Evolutionary conservation across 2,113 vertebrate genomes (phyloP), one percentile per base, ranked within the genome.

Genomic region (Mesitornis unicolor): DNA sequence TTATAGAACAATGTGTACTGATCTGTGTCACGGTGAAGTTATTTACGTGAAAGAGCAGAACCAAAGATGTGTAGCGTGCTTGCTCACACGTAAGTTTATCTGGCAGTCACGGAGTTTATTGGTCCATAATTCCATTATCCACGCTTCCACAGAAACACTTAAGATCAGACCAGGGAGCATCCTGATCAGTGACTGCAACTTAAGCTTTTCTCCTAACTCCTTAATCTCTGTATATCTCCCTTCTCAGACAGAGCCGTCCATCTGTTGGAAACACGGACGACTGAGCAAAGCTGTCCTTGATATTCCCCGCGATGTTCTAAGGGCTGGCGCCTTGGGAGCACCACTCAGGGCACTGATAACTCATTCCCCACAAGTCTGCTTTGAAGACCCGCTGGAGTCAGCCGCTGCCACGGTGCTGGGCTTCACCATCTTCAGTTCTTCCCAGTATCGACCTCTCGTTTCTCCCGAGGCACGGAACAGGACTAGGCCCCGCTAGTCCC

Each of bases 41-140:
- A 21, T 10, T 53, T n/a, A 18, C 0, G 0, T 7, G 38, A 9
- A 25, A n/a, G 11, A 48, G 16, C 22, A 61, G 50, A 69, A 29
- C 0, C 0, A 26, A 0, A 0, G 43, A 14, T 16, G 18, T 35
- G 76, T 57, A 47, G 19, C 40, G 9, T 5, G 7, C 61, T 19
- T 74, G 24, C 26, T 22, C n/a, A 38, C 43, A 8, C 0, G 0
- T 2, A 7, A 19, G 24, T 13, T 87, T 57, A 22, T 56, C n/a
- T 24, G 40, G 28, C 47, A 56, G 53, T 4, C 17, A 63, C 9
- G 16, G 36, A 43, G 53, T 42, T 68, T 18, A 60, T 20, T 9
- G 21, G 31, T n/a, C 25, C 13, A 0, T 25, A 56, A 57, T 42
- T 76, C 63, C 6, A 24, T 53, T 40, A 73, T 4, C 69, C 50